Evolutionary conservation across 2,113 vertebrate genomes (phyloP).

Genomic region (Callopanchax toddi): DNA sequence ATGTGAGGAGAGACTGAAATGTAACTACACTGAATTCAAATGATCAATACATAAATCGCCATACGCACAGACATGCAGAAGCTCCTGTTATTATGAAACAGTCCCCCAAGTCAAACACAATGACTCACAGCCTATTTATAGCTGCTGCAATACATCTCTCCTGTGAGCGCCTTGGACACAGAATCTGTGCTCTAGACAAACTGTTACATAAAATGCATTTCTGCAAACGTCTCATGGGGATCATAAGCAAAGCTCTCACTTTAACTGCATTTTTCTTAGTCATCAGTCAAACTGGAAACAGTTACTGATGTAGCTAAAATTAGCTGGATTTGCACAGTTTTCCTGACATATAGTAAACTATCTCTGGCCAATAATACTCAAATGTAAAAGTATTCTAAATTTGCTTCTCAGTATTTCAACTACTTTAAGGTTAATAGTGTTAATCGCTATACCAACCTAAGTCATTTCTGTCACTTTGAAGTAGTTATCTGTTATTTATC

Average conservation of each 20-base stretch:
- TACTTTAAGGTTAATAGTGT: no score
- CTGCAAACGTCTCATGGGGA: slow-evolving; percentile 39
- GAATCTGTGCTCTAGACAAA: slow-evolving; percentile 46
- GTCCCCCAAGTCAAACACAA: slow-evolving; percentile 60
- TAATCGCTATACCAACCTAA: no score
- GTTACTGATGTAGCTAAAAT: slow-evolving; percentile 5
- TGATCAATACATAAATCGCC: slow-evolving; percentile 29
- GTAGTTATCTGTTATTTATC: no score
- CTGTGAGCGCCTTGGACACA: slow-evolving; percentile 29
- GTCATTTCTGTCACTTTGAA: no score
- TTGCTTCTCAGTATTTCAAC: no score
- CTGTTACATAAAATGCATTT: slow-evolving; percentile 56
- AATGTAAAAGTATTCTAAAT: no score
- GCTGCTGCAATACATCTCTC: slow-evolving; percentile 53
- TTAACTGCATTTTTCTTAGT: slow-evolving; percentile 54
- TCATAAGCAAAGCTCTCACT: slow-evolving; percentile 22
- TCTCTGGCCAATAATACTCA: no score
- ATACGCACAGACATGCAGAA: slow-evolving; percentile 15
- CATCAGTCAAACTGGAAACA: slow-evolving; percentile 16
- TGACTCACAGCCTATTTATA: slow-evolving; percentile 75
- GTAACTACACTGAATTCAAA: neutral
- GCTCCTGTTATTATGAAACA: slow-evolving; percentile 67
- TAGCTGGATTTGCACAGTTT: neutral
- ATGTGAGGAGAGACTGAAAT: neutral
- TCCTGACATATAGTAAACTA: no score